A percentile compares a stretch with the other conserved stretches of the same genome.
Evolutionary conservation across 2,888 invertebrate species (phyloP).

Genomic region (Trichopria drosophilae): DNA sequence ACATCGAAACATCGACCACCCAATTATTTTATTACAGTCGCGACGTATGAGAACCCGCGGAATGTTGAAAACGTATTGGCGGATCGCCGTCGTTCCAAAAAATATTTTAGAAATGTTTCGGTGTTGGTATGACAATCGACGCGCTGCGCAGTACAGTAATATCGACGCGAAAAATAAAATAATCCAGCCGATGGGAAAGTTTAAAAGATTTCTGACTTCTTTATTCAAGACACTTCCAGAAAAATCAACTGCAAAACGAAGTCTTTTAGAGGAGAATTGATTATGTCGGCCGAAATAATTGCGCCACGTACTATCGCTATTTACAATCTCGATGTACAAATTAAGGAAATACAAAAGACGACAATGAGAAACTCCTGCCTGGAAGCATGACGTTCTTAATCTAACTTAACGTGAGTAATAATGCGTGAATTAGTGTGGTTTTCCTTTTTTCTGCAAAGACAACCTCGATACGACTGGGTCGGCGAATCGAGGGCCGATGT

Average conservation of each 20-base stretch:
- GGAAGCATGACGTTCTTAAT: slow-evolving; percentile 30
- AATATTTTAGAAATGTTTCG: background rate
- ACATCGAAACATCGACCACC: slow-evolving; percentile 10
- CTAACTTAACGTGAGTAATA: too few relatives aligned
- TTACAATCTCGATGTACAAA: slow-evolving; percentile 31
- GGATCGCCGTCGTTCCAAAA: too few relatives aligned
- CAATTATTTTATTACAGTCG: slow-evolving; percentile 11
- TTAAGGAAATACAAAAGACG: slow-evolving; percentile 31
- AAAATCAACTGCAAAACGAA: too few relatives aligned
- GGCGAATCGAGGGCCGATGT: too few relatives aligned
- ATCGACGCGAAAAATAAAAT: too few relatives aligned
- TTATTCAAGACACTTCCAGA: too few relatives aligned
- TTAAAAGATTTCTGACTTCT: too few relatives aligned
- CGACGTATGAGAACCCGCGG: background rate
- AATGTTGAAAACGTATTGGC: background rate
- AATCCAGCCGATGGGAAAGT: too few relatives aligned
- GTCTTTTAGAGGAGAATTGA: slow-evolving; percentile 3
- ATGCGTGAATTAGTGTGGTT: too few relatives aligned
- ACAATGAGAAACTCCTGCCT: slow-evolving; percentile 26
- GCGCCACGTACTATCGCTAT: slow-evolving; percentile 21
- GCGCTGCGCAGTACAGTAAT: too few relatives aligned
- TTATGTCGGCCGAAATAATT: background rate
- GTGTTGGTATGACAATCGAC: background rate
- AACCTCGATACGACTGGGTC: too few relatives aligned
- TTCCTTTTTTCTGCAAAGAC: too few relatives aligned